These are phyloP conservation scores for Eidolon dupreanum DNA, from an alignment of 2,797 vertebrate species.

Conservation along the genomic window DNA sequence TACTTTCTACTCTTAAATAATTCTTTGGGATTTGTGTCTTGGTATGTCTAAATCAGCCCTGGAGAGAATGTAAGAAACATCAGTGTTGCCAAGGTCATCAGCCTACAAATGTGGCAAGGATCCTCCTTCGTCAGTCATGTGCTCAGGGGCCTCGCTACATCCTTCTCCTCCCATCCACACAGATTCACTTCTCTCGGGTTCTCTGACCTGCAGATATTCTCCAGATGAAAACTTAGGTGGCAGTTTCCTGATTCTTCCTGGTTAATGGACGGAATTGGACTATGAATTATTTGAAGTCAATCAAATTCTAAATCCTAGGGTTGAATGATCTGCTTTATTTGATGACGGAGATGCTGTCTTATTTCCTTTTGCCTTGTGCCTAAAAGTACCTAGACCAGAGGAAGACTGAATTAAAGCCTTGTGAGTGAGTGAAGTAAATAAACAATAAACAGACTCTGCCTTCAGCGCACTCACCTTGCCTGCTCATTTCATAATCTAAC, in stretches of 20 bases:
- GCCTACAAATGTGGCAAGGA: too few relatives aligned
- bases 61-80: not conserved
- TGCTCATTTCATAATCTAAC: not conserved
- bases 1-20: not conserved
- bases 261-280: not conserved
- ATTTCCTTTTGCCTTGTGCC: not conserved
- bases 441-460: not conserved
- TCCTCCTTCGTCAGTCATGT: not conserved
- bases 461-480: not conserved
- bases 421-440: not conserved
- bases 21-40: not conserved
- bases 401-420: not conserved
- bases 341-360: not conserved
- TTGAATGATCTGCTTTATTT: not conserved
- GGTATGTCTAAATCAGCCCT: not conserved
- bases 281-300: not conserved
- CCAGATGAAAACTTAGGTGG: not conserved
- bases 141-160: too few relatives aligned
- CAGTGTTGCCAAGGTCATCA: not conserved
- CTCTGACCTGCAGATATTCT: not conserved
- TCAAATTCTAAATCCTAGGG: not conserved
- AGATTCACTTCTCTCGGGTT: accelerated
- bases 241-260: not conserved
- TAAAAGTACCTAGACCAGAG: not conserved
- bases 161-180: accelerated